Evolutionary conservation across 2,797 vertebrate species (phyloP), one percentile per base, ranked within the genome.

Genomic region (Etheostoma nigrum): DNA sequence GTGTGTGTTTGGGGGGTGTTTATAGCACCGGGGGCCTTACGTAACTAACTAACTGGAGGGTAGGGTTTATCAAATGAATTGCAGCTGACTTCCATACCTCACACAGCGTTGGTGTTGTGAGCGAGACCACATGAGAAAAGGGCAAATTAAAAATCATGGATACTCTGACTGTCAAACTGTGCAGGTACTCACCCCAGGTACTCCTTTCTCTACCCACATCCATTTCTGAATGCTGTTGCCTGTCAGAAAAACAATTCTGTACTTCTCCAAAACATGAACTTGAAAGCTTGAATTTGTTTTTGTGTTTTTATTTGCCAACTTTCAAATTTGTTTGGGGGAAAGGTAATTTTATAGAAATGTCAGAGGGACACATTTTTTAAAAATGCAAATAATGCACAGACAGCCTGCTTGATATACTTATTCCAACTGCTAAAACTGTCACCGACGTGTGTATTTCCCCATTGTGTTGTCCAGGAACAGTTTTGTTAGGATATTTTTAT

Each of bases 21-120:
- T 62, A 93, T 96, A 97, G 97, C 96, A 97, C 96, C 96, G 95
- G 96, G 83, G 85, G 96, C 72, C 72, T 91, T 85, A 89, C 83
- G 61, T 90, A 96, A 88, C 92, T 90, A 67, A 92, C 93, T 93
- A 93, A 94, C 92, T 97, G 92, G 92, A 95, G 93, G 94, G 96
- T 98, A 99, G 98, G 98, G 97, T 97, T 97, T 99, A 98, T 97
- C 96, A 95, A 97, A 97, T 99, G 97, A 94, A 98, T 98, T 99
- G 96, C 98, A 99, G 97, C 97, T 98, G 97, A 98, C 97, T 97
- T 98, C 98, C 97, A 97, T 96, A 98, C 98, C 97, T 99, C 98
- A 98, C 97, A 98, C 98, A 98, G 97, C 98, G 97, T 98, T 99
- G 98, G 97, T 98, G 98, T 99, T 99, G 98, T 99, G 98, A 98